Base-by-base conservation (phyloP, 2,113 vertebrate species). In the Dipodomys merriami region DNA sequence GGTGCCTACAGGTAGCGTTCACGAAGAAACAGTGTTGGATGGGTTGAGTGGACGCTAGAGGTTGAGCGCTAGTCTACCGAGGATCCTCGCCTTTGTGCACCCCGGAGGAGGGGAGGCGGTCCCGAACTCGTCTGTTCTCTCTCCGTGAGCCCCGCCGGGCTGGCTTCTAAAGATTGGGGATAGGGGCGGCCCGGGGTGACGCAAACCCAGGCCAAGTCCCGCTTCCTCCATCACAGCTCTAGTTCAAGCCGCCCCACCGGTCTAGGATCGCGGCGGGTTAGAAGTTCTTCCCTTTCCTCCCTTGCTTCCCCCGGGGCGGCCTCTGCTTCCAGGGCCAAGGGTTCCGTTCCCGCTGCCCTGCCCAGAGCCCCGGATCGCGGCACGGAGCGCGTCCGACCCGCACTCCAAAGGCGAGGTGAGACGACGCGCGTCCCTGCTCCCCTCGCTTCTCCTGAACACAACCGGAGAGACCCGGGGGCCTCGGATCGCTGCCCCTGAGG, bases 71-170 rank as follows among this genome's bases (percentile, higher is more conserved):
- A 20, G 19, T 69, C 65, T 6, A 22, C 35, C 39, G 15, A 22
- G 71, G 7, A 20, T 1, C 6, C 0, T 19, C 22, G 49, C 16
- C 25, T 30, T 79, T 80, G 73, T 9, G 9, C 6, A 10, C 29
- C 77, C 6, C 27, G 0, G 1, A 6, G 20, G 2, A 0, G 7
- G 0, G 33, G 44, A 83, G 44, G 16, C 84, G 7, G 19, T 13
- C 12, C 65, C 2, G 60, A 49, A 35, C 44, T 1, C 29, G 1
- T 1, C 0, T 49, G 9, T 49, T 49, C 49, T 49, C 9, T 49
- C 8, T 27, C 65, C 65, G 23, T 68, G 22, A 69, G 27, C 1
- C 35, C 67, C 39, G 23, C 20, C 49, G 4, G 7, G 19, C 8
- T 7, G 13, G 33, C 18, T 82, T 81, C 46, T 2, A 44, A 79